Percentiles rank a stretch among this genome's conserved stretches.
These are phyloP conservation scores for Danio choprae DNA, from an alignment of 2,797 vertebrate genomes.

Conservation along the genomic window DNA sequence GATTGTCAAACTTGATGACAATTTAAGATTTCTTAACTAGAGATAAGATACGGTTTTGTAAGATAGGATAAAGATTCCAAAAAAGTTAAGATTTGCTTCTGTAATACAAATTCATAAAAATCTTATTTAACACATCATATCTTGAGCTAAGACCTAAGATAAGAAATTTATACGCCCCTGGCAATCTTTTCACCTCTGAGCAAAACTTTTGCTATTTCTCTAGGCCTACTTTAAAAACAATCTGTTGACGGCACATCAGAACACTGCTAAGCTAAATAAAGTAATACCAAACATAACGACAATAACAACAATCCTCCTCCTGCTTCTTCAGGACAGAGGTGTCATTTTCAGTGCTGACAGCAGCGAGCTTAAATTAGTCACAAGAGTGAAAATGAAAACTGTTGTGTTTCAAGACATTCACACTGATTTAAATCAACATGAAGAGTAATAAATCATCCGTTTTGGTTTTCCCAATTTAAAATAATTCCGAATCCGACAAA, in stretches of 20 bases:
- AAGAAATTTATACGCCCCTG: no score
- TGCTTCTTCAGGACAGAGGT: not conserved
- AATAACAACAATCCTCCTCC: not conserved
- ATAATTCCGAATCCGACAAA: not conserved
- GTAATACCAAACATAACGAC: not conserved
- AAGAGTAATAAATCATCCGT: not conserved
- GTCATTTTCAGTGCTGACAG: not conserved
- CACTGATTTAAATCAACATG: not conserved
- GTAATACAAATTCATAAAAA: no score
- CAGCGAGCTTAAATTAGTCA: not conserved
- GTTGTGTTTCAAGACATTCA: not conserved
- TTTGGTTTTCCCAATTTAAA: not conserved
- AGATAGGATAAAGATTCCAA: no score
- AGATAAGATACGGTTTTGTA: no score
- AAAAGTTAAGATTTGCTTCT: no score
- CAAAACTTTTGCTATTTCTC: no score
- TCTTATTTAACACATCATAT: no score
- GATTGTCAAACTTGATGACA: no score
- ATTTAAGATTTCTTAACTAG: no score
- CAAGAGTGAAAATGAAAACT: not conserved
- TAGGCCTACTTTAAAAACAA: not conserved
- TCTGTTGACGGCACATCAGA: not conserved
- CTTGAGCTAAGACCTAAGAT: no score
- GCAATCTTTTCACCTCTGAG: not conserved
- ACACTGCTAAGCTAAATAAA: not conserved